Evolutionary conservation across 2,888 invertebrate genomes (phyloP).

Genomic region (Creontiades dilutus): DNA sequence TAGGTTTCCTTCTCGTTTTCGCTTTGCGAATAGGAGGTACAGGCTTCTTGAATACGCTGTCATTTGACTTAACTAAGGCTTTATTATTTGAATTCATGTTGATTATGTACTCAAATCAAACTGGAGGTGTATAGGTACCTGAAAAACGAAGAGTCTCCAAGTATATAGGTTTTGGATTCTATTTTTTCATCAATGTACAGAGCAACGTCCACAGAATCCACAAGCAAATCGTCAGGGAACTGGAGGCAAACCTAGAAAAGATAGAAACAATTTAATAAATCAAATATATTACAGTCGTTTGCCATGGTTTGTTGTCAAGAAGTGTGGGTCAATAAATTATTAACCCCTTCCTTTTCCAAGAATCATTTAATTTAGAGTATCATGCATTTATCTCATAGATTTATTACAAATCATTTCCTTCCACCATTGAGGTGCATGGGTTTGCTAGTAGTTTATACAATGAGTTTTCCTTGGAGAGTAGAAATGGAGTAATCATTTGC

Average conservation of each 20-base stretch:
- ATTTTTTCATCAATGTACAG: conserved; percentile 79
- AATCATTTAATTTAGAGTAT: no score
- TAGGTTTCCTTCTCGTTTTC: conserved; percentile 78
- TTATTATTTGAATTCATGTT: conserved; percentile 67
- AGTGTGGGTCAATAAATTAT: neutral
- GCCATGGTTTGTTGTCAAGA: neutral
- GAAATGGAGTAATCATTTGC: no score
- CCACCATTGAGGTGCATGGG: no score
- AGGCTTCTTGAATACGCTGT: conserved; percentile 72
- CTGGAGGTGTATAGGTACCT: conserved; percentile 80
- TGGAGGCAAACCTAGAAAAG: conserved; percentile 89
- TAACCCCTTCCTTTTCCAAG: no score
- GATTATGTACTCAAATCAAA: conserved; percentile 42
- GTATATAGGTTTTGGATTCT: conserved; percentile 85
- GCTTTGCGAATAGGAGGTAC: conserved; percentile 52
- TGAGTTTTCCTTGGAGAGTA: no score
- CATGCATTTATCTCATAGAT: no score
- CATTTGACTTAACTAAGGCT: conserved; percentile 66
- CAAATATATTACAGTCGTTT: neutral
- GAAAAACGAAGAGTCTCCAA: conserved; percentile 95
- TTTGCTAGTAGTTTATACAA: no score
- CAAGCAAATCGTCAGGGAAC: conserved; percentile 91
- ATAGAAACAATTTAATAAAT: neutral
- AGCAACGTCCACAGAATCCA: conserved; percentile 85
- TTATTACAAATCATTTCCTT: no score